Evolutionary conservation across 2,888 invertebrate genomes (phyloP).

Genomic region (Orchesellides sinensis): DNA sequence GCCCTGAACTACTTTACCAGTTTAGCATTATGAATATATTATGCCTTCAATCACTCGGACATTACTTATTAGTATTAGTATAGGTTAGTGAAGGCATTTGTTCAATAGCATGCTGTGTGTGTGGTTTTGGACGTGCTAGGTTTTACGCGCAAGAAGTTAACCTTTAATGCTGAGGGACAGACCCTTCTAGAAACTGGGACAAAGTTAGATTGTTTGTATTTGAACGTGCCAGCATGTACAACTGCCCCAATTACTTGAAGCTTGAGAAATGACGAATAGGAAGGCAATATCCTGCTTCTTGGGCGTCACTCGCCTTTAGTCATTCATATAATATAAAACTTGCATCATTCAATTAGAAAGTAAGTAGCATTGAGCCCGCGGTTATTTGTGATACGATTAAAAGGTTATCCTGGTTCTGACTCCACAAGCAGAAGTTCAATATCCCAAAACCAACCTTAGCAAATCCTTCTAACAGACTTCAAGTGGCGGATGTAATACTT

Average conservation of each 20-base stretch:
- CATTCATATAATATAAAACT: no score
- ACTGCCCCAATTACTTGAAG: conserved; percentile 55
- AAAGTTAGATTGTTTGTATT: conserved; percentile 5
- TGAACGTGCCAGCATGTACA: neutral
- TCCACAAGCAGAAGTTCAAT: no score
- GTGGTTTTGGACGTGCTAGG: conserved; percentile 25
- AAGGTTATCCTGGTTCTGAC: neutral
- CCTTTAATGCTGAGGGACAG: no score
- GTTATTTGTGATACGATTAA: neutral
- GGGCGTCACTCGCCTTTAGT: conserved; percentile 47
- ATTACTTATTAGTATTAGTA: neutral
- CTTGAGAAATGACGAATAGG: no score
- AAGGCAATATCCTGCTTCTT: conserved; percentile 39
- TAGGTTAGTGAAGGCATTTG: neutral
- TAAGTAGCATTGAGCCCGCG: neutral
- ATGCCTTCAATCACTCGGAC: neutral
- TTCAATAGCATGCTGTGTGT: conserved; percentile 23
- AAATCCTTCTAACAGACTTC: conserved; percentile 21
- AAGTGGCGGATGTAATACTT: conserved; percentile 51
- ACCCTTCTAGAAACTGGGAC: conserved; percentile 28
- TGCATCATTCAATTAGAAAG: neutral
- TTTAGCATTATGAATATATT: neutral
- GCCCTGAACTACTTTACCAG: neutral
- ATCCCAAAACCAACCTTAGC: no score
- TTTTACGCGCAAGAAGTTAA: no score